Evolutionary conservation across 2,113 vertebrate genomes (phyloP), one percentile per base, ranked within the genome.

Genomic region (Phrynosoma blainvillii): DNA sequence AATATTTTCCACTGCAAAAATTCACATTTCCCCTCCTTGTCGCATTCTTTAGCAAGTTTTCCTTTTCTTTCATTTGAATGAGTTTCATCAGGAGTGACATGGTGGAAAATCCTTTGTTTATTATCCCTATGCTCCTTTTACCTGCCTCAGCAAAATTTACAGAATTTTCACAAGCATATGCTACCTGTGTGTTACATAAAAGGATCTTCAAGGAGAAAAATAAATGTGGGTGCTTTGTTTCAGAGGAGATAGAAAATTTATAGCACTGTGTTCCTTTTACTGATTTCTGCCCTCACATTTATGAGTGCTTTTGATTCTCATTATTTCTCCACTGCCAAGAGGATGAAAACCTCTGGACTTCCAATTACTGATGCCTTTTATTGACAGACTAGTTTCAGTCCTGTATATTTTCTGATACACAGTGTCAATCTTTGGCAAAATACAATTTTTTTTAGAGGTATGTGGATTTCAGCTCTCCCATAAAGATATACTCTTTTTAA

Each of bases 381-480:
- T 84, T 91, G 88, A 91, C 92, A 66, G 0, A 0, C 89, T 14
- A 23, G 21, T 91, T 85, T 88, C 90, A 89, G 93, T 89, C 90
- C 89, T 93, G 93, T 92, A 90, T 62, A 66, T 86, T 78, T 94
- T 94, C 82, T 1, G 87, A 91, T 91, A 94, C 82, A 91, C 87
- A 25, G 86, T 92, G 92, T 84, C 79, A 90, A 93, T 96, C 94
- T 94, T 95, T 84, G 91, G 95, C 95, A 95, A 96, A 93, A 95
- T 90, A 91, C 94, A 96, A 96, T 97, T 96, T 96, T 96, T 95
- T 96, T 88, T 93, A 93, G 89, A 93, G 93, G 90, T 95, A 93
- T 86, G 82, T 89, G 93, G 47, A 84, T 88, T 95, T 95, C 96
- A 13, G 5, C n/a, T 94, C 10, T 59, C 14, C n/a, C 90, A 91